Evolutionary conservation across 2,113 vertebrate genomes (phyloP).

Genomic region (Tauraco erythrolophus): DNA sequence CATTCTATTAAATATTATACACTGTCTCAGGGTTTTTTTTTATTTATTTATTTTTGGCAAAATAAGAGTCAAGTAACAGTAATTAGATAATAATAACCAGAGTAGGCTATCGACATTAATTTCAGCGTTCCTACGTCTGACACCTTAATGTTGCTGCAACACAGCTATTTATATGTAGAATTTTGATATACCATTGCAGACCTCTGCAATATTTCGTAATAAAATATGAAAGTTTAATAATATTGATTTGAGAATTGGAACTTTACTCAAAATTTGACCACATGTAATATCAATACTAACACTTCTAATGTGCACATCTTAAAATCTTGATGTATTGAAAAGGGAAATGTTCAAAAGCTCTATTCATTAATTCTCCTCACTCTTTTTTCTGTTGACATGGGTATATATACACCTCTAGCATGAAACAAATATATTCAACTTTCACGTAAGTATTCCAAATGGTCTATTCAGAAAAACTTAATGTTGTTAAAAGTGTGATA

Average conservation of each 20-base stretch:
- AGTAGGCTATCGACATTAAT: background rate
- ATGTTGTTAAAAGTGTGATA: background rate
- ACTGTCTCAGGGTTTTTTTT: rapidly evolving
- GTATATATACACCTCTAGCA: background rate
- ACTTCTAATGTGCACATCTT: background rate
- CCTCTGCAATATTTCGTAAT: background rate
- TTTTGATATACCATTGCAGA: background rate
- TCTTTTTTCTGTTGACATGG: background rate
- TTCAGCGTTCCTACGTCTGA: background rate
- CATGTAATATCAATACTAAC: rapidly evolving
- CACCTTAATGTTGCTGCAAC: background rate
- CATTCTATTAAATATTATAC: background rate
- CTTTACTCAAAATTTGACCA: background rate
- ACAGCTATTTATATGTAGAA: background rate
- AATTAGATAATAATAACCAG: background rate
- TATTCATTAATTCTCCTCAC: background rate
- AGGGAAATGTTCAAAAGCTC: background rate
- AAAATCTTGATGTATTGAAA: background rate
- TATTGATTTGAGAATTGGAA: background rate
- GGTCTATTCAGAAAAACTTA: background rate
- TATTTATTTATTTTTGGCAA: background rate
- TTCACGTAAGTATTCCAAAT: background rate
- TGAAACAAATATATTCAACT: rapidly evolving
- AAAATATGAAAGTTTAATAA: background rate
- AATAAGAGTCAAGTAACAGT: background rate